A percentile compares a stretch with the other conserved stretches of the same genome.
Conservation (phyloP, 2,113 vertebrate species). For the Pelusios castaneus region DNA sequence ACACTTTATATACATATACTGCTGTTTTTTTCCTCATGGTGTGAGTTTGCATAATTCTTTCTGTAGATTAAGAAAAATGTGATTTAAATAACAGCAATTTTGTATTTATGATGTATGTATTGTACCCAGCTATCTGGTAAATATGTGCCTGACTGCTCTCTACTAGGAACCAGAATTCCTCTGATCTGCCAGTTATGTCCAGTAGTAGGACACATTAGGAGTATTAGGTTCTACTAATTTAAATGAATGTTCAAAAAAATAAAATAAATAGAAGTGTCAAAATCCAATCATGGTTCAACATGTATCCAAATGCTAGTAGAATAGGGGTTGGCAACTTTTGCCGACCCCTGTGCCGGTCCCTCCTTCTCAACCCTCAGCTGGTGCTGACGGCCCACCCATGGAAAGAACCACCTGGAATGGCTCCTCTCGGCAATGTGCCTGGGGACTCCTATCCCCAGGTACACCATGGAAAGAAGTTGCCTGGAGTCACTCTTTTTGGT, state of each 20-base stretch:
- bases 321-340: too few relatives aligned
- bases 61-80: neutral
- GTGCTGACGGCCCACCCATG: too few relatives aligned
- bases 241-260: neutral
- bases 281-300: neutral
- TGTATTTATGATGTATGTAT: neutral
- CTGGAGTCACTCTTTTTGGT: too few relatives aligned
- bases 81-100: neutral
- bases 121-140: neutral
- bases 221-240: neutral
- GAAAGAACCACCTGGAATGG: too few relatives aligned
- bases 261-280: too few relatives aligned
- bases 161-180: neutral
- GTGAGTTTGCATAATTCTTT: neutral
- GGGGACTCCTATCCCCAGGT: too few relatives aligned
- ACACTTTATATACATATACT: neutral
- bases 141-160: fast-evolving
- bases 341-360: too few relatives aligned
- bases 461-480: too few relatives aligned
- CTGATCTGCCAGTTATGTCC: neutral
- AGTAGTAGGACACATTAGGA: neutral
- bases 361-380: too few relatives aligned
- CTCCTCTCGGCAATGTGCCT: too few relatives aligned
- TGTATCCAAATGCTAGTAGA: fast-evolving
- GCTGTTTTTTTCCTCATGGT: fast-evolving